phyloP scores from a whole-genome alignment of 2,888 invertebrate genomes.

The Epinotia demarniana region DNA sequence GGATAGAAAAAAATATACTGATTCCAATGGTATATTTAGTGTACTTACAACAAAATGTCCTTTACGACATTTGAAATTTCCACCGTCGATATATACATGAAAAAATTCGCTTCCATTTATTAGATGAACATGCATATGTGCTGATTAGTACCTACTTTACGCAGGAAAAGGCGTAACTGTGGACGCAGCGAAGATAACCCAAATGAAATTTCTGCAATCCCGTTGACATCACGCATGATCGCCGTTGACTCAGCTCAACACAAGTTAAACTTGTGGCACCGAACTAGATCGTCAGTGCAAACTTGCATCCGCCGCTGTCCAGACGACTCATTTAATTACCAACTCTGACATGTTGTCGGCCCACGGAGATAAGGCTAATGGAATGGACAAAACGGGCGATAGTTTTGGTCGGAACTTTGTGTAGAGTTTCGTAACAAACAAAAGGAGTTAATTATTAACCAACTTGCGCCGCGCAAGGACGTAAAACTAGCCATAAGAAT shows the following conservation, averaged over 20 bases:
- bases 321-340: slow-evolving; percentile 66
- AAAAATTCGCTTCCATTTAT: too few species aligned
- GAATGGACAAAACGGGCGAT: neutral
- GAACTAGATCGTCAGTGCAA: slow-evolving; percentile 30
- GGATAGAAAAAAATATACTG: too few species aligned
- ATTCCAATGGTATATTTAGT: too few species aligned
- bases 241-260: slow-evolving; percentile 17
- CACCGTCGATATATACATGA: too few species aligned
- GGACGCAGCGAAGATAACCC: neutral
- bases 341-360: slow-evolving; percentile 54
- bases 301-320: slow-evolving; percentile 52
- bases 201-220: slow-evolving; percentile 15
- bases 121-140: too few species aligned
- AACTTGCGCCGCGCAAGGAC: too few species aligned
- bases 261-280: slow-evolving; percentile 37
- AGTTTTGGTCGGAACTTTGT: neutral
- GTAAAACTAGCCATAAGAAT: too few species aligned
- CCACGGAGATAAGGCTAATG: slow-evolving; percentile 40
- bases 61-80: too few species aligned
- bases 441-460: neutral
- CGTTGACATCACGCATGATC: slow-evolving; percentile 6
- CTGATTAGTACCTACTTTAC: too few species aligned
- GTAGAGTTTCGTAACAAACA: neutral
- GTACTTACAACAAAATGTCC: too few species aligned
- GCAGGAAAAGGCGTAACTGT: neutral